A percentile compares a stretch with the other conserved stretches of the same genome.
phyloP scores from a whole-genome alignment of 2,113 vertebrate species.

The Centrocercus urophasianus region DNA sequence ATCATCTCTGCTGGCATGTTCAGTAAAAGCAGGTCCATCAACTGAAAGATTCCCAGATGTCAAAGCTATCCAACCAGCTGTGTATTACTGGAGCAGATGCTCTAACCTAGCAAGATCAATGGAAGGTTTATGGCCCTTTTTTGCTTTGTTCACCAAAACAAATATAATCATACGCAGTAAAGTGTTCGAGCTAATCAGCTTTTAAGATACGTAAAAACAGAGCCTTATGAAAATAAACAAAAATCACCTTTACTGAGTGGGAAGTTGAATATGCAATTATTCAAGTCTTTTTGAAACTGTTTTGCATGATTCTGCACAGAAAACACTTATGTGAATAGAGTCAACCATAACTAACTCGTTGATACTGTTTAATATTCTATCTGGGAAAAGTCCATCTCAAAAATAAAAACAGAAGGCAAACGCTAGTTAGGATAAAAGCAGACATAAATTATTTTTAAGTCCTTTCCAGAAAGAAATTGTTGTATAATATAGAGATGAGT shows the following conservation, averaged over 20 bases:
- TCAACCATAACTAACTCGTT: not conserved
- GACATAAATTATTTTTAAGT: not conserved
- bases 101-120: constrained; percentile 18
- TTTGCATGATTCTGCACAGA: not conserved
- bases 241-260: not conserved
- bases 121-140: constrained; percentile 33
- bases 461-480: not conserved
- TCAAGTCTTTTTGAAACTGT: not conserved
- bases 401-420: not conserved
- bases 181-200: not conserved
- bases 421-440: not conserved
- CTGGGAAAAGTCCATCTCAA: not conserved
- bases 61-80: constrained; percentile 18
- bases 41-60: constrained; percentile 50
- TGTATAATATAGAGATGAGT: not conserved
- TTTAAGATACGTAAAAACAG: not conserved
- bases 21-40: not conserved
- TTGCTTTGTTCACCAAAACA: constrained; percentile 33
- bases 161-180: not conserved
- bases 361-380: not conserved
- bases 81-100: constrained; percentile 34
- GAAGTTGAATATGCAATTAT: not conserved
- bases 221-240: not conserved
- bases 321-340: not conserved
- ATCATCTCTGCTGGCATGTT: not conserved